These are phyloP conservation scores for Meles meles DNA, from an alignment of 2,113 vertebrate genomes.

Conservation along the genomic window DNA sequence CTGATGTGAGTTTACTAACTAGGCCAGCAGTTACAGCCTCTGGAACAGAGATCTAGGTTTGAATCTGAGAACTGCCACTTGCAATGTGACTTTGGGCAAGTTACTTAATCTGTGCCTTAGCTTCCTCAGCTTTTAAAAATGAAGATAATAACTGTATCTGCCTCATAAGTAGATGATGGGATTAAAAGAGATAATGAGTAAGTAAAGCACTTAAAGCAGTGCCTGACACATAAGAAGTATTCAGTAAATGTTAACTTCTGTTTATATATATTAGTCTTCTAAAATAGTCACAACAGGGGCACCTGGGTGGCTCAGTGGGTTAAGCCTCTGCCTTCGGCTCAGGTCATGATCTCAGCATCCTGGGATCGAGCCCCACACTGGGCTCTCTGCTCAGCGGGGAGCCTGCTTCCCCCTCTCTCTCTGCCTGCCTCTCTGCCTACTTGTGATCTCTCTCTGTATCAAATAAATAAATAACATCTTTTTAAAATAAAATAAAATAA, in stretches of 20 bases:
- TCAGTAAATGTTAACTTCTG: background rate
- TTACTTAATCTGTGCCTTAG: background rate
- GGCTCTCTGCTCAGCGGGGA: no score
- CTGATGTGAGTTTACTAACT: conserved; percentile 17
- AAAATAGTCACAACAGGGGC: conserved; percentile 20
- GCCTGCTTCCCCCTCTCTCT: no score
- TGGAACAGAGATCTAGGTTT: background rate
- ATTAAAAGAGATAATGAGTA: conserved; percentile 9
- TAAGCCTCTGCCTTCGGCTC: no score
- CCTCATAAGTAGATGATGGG: background rate
- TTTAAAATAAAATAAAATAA: background rate
- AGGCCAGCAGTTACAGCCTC: background rate
- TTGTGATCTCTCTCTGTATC: no score
- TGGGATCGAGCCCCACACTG: no score
- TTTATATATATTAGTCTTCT: conserved; percentile 1
- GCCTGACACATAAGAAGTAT: background rate
- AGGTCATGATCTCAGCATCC: no score
- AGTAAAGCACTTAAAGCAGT: background rate
- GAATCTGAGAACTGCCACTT: background rate
- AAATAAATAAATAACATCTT: no score
- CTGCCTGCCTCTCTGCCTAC: no score
- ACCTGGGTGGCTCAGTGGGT: no score
- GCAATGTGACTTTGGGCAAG: background rate
- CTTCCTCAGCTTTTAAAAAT: conserved; percentile 7
- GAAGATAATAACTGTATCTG: background rate